Evolutionary conservation across 2,888 invertebrate species (phyloP).

Genomic region (Aphrophora alni): DNA sequence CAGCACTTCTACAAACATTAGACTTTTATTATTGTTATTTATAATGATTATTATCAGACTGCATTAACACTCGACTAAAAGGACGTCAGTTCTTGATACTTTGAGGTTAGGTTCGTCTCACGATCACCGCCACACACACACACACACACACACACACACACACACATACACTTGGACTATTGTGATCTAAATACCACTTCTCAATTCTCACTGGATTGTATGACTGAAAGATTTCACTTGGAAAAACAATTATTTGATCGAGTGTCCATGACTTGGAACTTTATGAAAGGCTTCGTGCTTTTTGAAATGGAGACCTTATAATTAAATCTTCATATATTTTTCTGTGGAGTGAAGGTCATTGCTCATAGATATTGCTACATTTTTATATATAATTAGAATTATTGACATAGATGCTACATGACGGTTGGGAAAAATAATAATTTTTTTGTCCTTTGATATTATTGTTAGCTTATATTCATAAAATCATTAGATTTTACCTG

Average conservation of each 20-base stretch:
- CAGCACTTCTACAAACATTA: constrained; percentile 16
- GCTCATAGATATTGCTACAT: not conserved
- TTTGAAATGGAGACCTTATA: not conserved
- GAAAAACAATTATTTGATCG: not conserved
- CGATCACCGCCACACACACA: not conserved
- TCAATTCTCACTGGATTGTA: not conserved
- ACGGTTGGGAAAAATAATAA: too few relatives aligned
- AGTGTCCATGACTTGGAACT: not conserved
- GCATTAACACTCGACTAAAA: constrained; percentile 22
- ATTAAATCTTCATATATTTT: not conserved
- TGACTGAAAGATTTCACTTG: not conserved
- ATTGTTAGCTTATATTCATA: too few relatives aligned
- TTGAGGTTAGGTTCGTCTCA: constrained; percentile 2
- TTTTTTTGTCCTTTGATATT: too few relatives aligned
- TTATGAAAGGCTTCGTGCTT: not conserved
- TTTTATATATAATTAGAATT: too few relatives aligned
- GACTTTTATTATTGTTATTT: constrained; percentile 33
- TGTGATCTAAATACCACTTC: constrained; percentile 6
- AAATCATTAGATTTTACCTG: too few relatives aligned
- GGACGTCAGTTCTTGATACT: constrained; percentile 1
- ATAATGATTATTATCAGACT: constrained; percentile 22
- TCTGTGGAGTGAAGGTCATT: not conserved
- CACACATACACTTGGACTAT: not conserved
- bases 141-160: not conserved
- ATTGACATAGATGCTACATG: too few relatives aligned